Evolutionary conservation across 2,888 invertebrate species (phyloP).

Genomic region (Perizoma affinitatum): DNA sequence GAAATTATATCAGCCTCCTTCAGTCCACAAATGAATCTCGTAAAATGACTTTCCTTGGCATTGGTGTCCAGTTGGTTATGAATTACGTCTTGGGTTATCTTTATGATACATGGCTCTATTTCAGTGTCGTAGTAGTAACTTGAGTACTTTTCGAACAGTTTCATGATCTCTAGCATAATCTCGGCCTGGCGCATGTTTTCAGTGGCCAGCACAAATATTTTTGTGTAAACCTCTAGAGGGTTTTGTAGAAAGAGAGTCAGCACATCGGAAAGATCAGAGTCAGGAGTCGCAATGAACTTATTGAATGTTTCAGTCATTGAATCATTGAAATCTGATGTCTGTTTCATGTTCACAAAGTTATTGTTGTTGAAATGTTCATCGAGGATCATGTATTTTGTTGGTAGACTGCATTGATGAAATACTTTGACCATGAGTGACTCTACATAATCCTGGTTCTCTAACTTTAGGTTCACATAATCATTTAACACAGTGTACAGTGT

Average conservation of each 20-base stretch:
- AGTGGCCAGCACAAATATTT: constrained; percentile 62
- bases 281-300: constrained; percentile 57
- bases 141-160: constrained; percentile 57
- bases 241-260: constrained; percentile 67
- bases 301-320: constrained; percentile 67
- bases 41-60: constrained; percentile 54
- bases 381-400: constrained; percentile 55
- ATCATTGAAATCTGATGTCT: constrained; percentile 50
- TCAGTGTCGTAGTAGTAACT: constrained; percentile 64
- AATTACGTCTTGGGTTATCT: constrained; percentile 52
- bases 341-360: constrained; percentile 51
- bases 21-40: constrained; percentile 60
- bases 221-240: constrained; percentile 60
- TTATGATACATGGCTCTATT: constrained; percentile 64
- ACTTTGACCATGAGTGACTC: constrained; percentile 53
- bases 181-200: constrained; percentile 62
- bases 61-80: constrained; percentile 52
- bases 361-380: constrained; percentile 57
- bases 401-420: constrained; percentile 55
- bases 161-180: constrained; percentile 66
- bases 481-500: constrained; percentile 53
- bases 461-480: constrained; percentile 42
- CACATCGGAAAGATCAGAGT: constrained; percentile 58
- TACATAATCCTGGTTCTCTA: constrained; percentile 46
- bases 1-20: constrained; percentile 56